phyloP scores from a whole-genome alignment of 2,797 vertebrate genomes.

The Trematocara caparti region DNA sequence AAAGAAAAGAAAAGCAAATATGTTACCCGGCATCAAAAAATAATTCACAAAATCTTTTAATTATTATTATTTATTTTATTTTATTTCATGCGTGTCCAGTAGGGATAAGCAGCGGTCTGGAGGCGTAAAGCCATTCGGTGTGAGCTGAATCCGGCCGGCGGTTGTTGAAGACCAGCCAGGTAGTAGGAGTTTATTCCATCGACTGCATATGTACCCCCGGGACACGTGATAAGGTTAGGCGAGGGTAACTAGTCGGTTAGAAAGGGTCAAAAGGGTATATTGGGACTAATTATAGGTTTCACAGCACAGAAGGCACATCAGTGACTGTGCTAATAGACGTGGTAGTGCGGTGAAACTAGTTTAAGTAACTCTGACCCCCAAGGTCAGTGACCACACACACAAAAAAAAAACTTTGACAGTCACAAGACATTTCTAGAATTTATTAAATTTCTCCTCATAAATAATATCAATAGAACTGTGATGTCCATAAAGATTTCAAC shows the following conservation, averaged over 20 bases:
- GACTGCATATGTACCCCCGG: neutral
- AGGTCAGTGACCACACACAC: neutral
- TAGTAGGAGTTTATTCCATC: neutral
- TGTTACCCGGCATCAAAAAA: neutral
- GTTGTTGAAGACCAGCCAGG: constrained; percentile 22
- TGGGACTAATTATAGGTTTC: constrained; percentile 16
- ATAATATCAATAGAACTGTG: neutral
- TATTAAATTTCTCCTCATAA: neutral
- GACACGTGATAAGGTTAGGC: neutral
- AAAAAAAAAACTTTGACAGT: neutral
- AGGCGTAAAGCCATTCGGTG: constrained; percentile 29
- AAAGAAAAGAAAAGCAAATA: neutral
- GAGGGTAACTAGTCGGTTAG: neutral
- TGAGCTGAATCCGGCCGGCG: constrained; percentile 29
- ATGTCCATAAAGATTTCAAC: neutral
- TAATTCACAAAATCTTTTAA: neutral
- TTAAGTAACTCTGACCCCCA: neutral
- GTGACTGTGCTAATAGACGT: neutral
- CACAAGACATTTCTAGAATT: neutral
- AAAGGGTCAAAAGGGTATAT: constrained; percentile 7
- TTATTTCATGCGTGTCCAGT: neutral
- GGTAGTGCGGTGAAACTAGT: neutral
- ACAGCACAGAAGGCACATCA: neutral
- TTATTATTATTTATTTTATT: neutral
- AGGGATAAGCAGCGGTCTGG: constrained; percentile 39